Base-by-base conservation (phyloP, 1,140 invertebrate genomes). In the Melipona quadrifasciata region DNA sequence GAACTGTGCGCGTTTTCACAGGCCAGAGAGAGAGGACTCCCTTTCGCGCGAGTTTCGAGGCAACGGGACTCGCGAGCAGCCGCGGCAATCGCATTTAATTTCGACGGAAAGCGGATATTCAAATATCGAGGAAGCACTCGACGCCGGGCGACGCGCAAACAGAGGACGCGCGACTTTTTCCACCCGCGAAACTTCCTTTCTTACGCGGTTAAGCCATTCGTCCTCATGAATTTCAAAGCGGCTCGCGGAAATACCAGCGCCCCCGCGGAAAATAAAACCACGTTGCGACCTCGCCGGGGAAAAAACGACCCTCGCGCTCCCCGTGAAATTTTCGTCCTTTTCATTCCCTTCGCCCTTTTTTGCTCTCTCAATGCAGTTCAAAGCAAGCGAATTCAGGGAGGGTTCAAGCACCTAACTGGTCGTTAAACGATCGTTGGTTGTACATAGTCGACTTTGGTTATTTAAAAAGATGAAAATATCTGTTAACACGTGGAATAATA, bases 191-290 rank as follows among this genome's bases (percentile, higher is more conserved):
- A 93, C 90, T 93, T 91, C 84, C 47, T 80, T 82, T 86, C 86
- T 91, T 91, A 90, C 89, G 87, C 86, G 87, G 91, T 92, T 92
- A 89, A 89, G 87, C 86, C 86, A 91, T 91, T 91, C 90, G 85
- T 82, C 84, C 87, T 93, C 91, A 92, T 93, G 91, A 93, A 93
- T 93, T 93, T 93, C 89, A 92, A 92, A 93, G 89, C 82, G 84
- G 86, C 82, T 53, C 75, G 70, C 16, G 85, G 68, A 89, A 82
- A 89, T 87, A 81, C 87, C 81, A 72, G 27, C n/a, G 14, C 1
- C 53, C 53, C 27, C 75, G 19, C 17, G 58, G 12, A 27, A 81
- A 53, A 72, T 80, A 87, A n/a, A 84, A 82, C 53, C 34, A 47
- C 39, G 27, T 17, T 27, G 39, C 11, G 24, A 39, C 34, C 21